Conservation (phyloP, 2,113 vertebrate species). For the Chloropsis cyanopogon region DNA sequence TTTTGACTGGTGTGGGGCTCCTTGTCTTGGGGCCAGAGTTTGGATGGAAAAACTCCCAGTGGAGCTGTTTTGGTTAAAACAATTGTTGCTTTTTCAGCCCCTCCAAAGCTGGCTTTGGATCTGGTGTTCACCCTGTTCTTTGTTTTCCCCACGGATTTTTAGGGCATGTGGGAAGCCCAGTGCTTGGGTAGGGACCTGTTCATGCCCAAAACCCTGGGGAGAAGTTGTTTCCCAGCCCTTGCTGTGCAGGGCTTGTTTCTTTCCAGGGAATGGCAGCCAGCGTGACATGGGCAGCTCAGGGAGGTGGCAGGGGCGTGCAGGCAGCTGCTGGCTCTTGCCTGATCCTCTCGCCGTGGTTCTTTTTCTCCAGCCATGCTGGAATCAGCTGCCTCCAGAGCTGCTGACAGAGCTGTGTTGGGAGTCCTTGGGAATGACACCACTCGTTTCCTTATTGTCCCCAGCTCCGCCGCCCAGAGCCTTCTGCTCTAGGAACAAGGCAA, state of each 20-base stretch:
- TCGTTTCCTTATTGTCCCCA: constrained; percentile 67
- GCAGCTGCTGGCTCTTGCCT: constrained; percentile 36
- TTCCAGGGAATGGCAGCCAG: not conserved
- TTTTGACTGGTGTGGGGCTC: not conserved
- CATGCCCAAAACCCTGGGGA: not conserved
- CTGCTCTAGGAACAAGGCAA: constrained; percentile 69
- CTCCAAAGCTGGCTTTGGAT: not conserved
- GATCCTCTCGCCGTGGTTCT: constrained; percentile 37
- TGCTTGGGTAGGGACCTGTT: not conserved
- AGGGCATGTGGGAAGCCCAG: not conserved
- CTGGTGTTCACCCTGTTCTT: not conserved
- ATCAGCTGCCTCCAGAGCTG: constrained; percentile 66
- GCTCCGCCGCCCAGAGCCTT: constrained; percentile 63
- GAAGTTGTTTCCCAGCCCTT: not conserved
- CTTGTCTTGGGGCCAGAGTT: not conserved
- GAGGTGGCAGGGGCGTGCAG: not conserved
- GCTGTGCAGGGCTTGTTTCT: not conserved
- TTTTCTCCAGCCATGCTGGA: constrained; percentile 52
- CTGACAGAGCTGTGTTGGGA: constrained; percentile 71
- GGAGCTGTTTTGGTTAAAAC: not conserved
- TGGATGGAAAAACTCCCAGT: not conserved
- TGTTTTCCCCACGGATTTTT: not conserved
- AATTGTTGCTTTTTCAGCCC: not conserved
- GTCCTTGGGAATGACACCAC: constrained; percentile 69
- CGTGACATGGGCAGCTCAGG: not conserved